Conservation (phyloP, 2,113 vertebrate genomes). For the Struthidea cinerea region DNA sequence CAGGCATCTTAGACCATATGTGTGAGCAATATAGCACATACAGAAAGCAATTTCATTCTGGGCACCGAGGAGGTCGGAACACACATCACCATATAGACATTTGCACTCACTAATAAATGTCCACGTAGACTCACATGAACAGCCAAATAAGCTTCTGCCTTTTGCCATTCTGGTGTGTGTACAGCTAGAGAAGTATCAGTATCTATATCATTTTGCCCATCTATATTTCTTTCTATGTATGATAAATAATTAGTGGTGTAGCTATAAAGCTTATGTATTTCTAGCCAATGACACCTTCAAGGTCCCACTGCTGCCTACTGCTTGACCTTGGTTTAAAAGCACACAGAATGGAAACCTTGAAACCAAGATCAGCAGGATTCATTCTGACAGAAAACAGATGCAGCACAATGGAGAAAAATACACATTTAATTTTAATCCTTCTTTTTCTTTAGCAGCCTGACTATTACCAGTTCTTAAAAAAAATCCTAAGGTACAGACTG, state of each 20-base stretch:
- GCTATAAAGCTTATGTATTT: constrained; percentile 84
- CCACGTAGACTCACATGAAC: background rate
- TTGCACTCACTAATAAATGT: background rate
- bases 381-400: constrained; percentile 76
- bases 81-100: background rate
- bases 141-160: background rate
- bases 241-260: constrained; percentile 81
- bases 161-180: background rate
- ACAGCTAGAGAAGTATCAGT: background rate
- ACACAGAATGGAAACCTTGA: constrained; percentile 80
- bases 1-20: background rate
- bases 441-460: constrained; percentile 47
- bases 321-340: constrained; percentile 86
- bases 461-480: constrained; percentile 61
- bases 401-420: constrained; percentile 68
- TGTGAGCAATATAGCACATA: background rate
- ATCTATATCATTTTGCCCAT: constrained; percentile 31
- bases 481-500: constrained; percentile 31
- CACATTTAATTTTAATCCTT: constrained; percentile 66
- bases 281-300: constrained; percentile 87
- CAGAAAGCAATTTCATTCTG: background rate
- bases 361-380: constrained; percentile 78
- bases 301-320: constrained; percentile 78
- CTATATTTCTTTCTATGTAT: constrained; percentile 65
- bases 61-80: background rate